Conservation (phyloP, 2,113 vertebrate species). For the Platysteira castanea region DNA sequence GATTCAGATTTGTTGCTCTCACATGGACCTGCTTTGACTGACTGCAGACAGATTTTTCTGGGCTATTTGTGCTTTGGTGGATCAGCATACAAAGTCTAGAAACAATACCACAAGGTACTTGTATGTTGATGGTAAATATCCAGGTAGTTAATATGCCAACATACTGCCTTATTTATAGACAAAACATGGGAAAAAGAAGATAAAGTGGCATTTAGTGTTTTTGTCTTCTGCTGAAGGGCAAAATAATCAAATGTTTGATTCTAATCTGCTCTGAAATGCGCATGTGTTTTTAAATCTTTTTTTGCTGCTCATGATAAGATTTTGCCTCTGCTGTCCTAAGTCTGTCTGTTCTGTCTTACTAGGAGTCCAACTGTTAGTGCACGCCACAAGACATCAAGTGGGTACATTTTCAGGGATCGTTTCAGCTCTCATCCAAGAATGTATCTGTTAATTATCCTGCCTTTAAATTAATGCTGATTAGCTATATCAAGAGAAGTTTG, state of each 20-base stretch:
- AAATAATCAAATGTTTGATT: not conserved
- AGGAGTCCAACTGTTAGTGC: not conserved
- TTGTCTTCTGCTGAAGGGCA: not conserved
- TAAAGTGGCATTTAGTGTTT: not conserved
- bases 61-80: not conserved
- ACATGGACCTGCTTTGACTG: not conserved
- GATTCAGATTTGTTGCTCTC: not conserved
- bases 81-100: not conserved
- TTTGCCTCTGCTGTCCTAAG: not conserved
- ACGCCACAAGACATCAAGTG: not conserved
- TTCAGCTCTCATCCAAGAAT: not conserved
- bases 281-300: not conserved
- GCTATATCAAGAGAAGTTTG: not conserved
- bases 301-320: not conserved
- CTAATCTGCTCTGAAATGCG: not conserved
- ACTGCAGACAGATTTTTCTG: not conserved
- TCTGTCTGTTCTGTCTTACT: not conserved
- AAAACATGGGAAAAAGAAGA: not conserved
- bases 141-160: not conserved
- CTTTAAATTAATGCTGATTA: conserved; percentile 33
- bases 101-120: not conserved
- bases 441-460: conserved; percentile 7
- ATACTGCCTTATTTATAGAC: not conserved
- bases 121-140: not conserved
- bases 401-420: not conserved